Evolutionary conservation across 2,888 invertebrate genomes (phyloP).

Genomic region (Heliconius cydno): DNA sequence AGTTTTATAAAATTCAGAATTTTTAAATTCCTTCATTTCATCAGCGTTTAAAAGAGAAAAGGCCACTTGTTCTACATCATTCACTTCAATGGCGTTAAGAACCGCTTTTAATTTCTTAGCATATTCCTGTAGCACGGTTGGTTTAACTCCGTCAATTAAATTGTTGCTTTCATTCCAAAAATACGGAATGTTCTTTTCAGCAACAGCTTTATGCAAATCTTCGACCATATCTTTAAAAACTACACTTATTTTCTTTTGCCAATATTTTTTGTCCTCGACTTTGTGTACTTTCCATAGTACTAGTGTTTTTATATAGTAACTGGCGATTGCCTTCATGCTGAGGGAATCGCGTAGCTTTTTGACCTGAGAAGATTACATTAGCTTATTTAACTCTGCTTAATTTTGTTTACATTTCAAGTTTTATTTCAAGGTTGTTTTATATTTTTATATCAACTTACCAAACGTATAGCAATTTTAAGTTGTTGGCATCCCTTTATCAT

Average conservation of each 20-base stretch:
- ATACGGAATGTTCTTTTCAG: constrained; percentile 63
- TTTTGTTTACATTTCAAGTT: too few relatives aligned
- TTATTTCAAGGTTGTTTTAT: too few relatives aligned
- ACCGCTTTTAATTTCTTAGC: constrained; percentile 66
- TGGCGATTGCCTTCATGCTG: constrained; percentile 74
- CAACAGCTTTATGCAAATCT: constrained; percentile 61
- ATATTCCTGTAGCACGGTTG: constrained; percentile 60
- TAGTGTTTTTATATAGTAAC: constrained; percentile 84
- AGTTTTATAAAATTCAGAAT: constrained; percentile 61
- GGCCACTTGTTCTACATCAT: constrained; percentile 62
- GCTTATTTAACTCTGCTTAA: too few relatives aligned
- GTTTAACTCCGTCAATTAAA: constrained; percentile 64
- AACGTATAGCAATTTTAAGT: constrained; percentile 73
- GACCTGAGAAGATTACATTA: constrained; percentile 55
- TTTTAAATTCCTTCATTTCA: constrained; percentile 62
- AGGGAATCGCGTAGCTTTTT: constrained; percentile 80
- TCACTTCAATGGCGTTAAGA: constrained; percentile 63
- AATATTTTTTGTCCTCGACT: constrained; percentile 62
- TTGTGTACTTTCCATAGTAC: constrained; percentile 73
- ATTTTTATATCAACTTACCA: constrained; percentile 56
- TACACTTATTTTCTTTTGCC: constrained; percentile 64
- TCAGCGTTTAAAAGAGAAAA: constrained; percentile 58
- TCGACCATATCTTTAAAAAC: constrained; percentile 67
- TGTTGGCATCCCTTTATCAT: constrained; percentile 72
- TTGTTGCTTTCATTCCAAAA: constrained; percentile 71